These are phyloP conservation scores for Andrena bicolor DNA, from an alignment of 2,888 invertebrate genomes.

Conservation along the genomic window DNA sequence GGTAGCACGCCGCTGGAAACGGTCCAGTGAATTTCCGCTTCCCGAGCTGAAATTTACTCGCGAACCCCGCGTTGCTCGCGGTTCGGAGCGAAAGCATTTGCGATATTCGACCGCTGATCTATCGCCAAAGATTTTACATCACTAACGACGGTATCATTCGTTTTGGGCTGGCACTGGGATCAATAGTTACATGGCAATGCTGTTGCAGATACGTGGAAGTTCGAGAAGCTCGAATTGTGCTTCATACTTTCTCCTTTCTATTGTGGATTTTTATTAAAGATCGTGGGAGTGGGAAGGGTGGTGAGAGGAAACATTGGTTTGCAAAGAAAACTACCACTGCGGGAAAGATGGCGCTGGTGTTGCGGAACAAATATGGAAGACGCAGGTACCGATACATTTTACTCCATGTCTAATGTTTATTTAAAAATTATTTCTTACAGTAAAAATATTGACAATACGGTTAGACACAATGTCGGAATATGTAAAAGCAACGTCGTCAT, in stretches of 20 bases:
- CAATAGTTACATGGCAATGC: slow-evolving; percentile 4
- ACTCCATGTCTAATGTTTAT: too few relatives aligned
- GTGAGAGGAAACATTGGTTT: too few relatives aligned
- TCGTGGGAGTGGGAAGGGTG: too few relatives aligned
- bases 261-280: too few relatives aligned
- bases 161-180: neutral
- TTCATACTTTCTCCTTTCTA: neutral
- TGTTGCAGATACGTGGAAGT: neutral
- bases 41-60: slow-evolving; percentile 51
- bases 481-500: too few relatives aligned
- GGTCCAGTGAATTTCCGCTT: slow-evolving; percentile 61
- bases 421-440: too few relatives aligned
- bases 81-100: slow-evolving; percentile 36
- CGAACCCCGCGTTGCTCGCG: slow-evolving; percentile 39
- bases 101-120: slow-evolving; percentile 25
- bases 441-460: too few relatives aligned
- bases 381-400: too few relatives aligned
- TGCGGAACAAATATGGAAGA: too few relatives aligned
- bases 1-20: slow-evolving; percentile 55
- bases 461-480: too few relatives aligned
- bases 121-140: slow-evolving; percentile 20
- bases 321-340: too few relatives aligned
- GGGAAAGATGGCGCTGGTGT: too few relatives aligned
- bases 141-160: neutral
- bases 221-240: neutral